phyloP scores from a whole-genome alignment of 1,140 invertebrate genomes.

The Sycophila sp. region DNA sequence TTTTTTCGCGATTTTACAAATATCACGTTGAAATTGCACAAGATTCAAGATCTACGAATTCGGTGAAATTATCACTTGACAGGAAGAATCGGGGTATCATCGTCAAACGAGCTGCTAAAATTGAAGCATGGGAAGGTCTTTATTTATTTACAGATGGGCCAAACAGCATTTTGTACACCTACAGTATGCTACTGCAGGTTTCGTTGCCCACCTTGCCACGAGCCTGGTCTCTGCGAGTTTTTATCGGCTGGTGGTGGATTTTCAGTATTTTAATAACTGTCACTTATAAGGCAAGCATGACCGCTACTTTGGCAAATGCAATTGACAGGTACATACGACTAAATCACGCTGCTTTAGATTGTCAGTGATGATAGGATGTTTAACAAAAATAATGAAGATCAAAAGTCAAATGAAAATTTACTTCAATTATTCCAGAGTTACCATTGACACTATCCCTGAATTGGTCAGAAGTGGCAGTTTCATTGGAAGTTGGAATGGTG shows the following conservation, averaged over 20 bases:
- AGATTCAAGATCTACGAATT: background rate
- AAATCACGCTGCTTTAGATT: too few species aligned
- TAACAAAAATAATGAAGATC: background rate
- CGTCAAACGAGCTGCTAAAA: constrained; percentile 47
- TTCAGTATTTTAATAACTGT: constrained; percentile 82
- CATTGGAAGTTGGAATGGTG: constrained; percentile 76
- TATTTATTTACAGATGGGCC: constrained; percentile 76
- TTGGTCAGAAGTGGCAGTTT: constrained; percentile 71
- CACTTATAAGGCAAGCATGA: constrained; percentile 83
- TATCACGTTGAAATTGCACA: constrained; percentile 58
- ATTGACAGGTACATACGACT: constrained; percentile 75
- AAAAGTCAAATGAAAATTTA: constrained; percentile 4
- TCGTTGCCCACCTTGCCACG: constrained; percentile 78
- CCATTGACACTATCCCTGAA: constrained; percentile 79
- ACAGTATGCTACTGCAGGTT: constrained; percentile 81
- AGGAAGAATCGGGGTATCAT: constrained; percentile 11
- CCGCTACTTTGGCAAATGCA: constrained; percentile 82
- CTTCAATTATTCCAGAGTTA: constrained; percentile 67
- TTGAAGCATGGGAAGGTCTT: constrained; percentile 59
- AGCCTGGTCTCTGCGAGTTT: constrained; percentile 79
- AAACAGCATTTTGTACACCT: constrained; percentile 81
- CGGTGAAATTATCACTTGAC: background rate
- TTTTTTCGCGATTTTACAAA: constrained; percentile 63
- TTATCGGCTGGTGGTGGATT: constrained; percentile 87
- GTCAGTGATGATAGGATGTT: too few species aligned